Conservation (phyloP, 1,140 invertebrate genomes). For the Brachionus rotundiformis region DNA sequence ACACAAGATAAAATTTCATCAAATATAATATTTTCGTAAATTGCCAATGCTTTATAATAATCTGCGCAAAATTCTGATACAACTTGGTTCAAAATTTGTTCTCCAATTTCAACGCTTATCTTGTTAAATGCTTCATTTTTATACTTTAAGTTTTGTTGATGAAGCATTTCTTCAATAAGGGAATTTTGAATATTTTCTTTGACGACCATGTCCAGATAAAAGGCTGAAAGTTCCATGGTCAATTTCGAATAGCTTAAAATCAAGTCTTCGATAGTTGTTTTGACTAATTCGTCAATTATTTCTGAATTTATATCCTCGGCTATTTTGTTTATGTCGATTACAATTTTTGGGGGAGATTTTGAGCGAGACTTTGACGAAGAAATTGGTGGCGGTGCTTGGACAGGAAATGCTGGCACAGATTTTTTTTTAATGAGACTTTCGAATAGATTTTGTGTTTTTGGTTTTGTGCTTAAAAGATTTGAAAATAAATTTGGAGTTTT, state of each 20-base stretch:
- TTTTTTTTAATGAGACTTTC: constrained; percentile 28
- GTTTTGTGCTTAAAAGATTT: neutral
- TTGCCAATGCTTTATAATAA: neutral
- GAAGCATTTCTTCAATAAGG: neutral
- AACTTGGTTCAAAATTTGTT: neutral
- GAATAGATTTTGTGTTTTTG: neutral
- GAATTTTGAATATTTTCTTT: constrained; percentile 1
- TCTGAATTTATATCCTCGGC: neutral
- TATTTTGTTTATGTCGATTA: neutral
- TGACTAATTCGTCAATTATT: constrained; percentile 10
- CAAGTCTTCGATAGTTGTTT: neutral
- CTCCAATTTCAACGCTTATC: neutral
- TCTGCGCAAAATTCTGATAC: neutral
- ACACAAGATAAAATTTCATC: neutral
- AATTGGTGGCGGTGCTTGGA: neutral
- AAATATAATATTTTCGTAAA: neutral
- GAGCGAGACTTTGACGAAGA: no score
- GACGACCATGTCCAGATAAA: neutral
- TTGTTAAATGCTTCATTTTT: constrained; percentile 27
- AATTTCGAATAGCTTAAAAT: neutral
- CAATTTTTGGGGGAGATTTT: neutral
- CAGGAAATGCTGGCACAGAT: neutral
- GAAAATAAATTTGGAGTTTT: neutral
- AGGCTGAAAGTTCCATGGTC: neutral
- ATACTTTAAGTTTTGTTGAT: constrained; percentile 19